Conservation (phyloP, 2,797 vertebrate genomes). For the Eremophila alpestris region DNA sequence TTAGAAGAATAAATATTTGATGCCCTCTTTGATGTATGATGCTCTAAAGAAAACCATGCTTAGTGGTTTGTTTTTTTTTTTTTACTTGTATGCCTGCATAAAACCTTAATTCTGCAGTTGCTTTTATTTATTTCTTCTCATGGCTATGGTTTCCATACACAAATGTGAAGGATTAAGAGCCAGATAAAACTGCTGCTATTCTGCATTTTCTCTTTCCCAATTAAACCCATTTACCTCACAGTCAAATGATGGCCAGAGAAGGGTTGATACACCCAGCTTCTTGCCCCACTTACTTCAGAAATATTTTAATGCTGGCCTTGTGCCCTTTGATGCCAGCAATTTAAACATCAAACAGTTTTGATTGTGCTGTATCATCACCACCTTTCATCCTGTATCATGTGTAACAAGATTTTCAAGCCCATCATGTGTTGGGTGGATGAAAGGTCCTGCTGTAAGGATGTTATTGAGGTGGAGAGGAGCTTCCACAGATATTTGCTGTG, state of each 20-base stretch:
- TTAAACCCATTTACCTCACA: background rate
- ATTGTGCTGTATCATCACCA: background rate
- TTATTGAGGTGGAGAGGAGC: background rate
- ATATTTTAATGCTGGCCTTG: background rate
- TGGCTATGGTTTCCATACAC: background rate
- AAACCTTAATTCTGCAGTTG: background rate
- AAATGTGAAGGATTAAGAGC: background rate
- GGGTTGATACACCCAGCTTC: background rate
- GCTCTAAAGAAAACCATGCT: background rate
- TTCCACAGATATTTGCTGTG: background rate
- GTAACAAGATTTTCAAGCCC: conserved; percentile 54
- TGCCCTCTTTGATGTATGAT: background rate
- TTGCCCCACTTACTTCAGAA: background rate
- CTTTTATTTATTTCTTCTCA: background rate
- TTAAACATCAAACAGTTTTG: conserved; percentile 35
- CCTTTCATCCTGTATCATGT: background rate
- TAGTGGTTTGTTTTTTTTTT: background rate
- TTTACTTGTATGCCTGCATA: background rate
- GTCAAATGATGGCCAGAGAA: background rate
- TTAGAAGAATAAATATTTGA: background rate
- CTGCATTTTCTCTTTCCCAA: background rate
- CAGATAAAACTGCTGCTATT: background rate
- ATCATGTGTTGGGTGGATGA: background rate
- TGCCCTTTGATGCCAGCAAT: conserved; percentile 10
- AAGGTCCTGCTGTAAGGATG: background rate